Evolutionary conservation across 2,113 vertebrate species (phyloP).

Genomic region (Sylvia atricapilla): DNA sequence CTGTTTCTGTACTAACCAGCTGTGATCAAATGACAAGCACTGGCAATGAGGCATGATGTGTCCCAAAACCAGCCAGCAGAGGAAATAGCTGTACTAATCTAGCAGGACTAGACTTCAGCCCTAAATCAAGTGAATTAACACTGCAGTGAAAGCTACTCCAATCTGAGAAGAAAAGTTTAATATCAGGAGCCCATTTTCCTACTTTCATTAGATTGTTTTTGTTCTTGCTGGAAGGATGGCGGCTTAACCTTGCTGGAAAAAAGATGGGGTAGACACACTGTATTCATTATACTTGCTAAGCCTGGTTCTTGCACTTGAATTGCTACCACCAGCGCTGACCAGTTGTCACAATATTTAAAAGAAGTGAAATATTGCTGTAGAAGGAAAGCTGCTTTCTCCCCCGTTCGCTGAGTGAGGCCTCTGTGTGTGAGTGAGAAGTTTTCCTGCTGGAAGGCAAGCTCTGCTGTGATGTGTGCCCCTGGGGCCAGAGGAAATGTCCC

Average conservation of each 20-base stretch:
- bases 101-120: neutral
- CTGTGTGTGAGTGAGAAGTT: accelerated
- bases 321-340: neutral
- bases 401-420: accelerated
- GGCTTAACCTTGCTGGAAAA: neutral
- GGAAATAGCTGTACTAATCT: slow-evolving; percentile 47
- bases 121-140: slow-evolving; percentile 45
- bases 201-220: slow-evolving; percentile 50
- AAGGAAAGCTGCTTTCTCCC: neutral
- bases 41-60: neutral
- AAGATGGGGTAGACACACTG: neutral
- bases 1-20: neutral
- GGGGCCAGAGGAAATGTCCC: neutral
- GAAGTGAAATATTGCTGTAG: neutral
- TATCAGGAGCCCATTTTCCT: slow-evolving; percentile 36
- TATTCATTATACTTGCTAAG: neutral
- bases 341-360: slow-evolving; percentile 13
- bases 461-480: neutral
- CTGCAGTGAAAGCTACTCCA: slow-evolving; percentile 12
- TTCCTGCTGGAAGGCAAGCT: neutral
- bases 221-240: slow-evolving; percentile 1
- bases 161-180: neutral
- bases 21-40: slow-evolving; percentile 16
- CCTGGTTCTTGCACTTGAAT: neutral
- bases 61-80: neutral